These are phyloP conservation scores for Porites cylindrica DNA, from an alignment of 92 coral and sea anemone species.

Conservation along the genomic window DNA sequence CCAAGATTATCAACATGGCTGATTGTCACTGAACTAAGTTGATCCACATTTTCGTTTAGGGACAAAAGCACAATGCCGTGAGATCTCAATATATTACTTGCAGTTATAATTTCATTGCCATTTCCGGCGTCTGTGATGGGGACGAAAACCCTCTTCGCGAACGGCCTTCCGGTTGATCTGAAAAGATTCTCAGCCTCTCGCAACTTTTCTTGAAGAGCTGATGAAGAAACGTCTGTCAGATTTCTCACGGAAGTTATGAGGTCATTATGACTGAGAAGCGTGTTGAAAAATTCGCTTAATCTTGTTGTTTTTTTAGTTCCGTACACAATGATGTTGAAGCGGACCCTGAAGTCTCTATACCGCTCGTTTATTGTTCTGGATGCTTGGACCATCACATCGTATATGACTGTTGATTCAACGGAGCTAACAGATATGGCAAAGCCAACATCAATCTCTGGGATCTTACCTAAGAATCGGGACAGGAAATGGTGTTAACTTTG, in stretches of 20 bases:
- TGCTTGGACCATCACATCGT: conserved; percentile 56
- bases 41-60: conserved; percentile 5
- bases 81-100: conserved; percentile 14
- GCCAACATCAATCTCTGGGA: conserved; percentile 75
- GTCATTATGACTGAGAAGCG: conserved; percentile 14
- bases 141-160: conserved; percentile 80
- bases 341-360: conserved; percentile 60
- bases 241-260: conserved; percentile 48
- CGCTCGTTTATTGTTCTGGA: conserved; percentile 66
- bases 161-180: conserved; percentile 57
- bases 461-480: conserved; percentile 5
- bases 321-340: conserved; percentile 69
- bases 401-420: conserved; percentile 44
- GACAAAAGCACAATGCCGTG: conserved; percentile 26
- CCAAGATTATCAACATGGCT: conserved; percentile 38
- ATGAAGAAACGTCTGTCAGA: conserved; percentile 22
- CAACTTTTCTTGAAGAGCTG: conserved; percentile 52
- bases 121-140: conserved; percentile 70
- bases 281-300: conserved; percentile 43
- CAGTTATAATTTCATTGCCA: conserved; percentile 15
- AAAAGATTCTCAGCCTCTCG: conserved; percentile 56
- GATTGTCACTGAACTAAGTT: conserved; percentile 10
- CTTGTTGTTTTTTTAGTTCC: conserved; percentile 46
- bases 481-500: neutral
- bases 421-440: conserved; percentile 81